Conservation (phyloP, 2,113 vertebrate genomes). For the Phalacrocorax brasilianus region DNA sequence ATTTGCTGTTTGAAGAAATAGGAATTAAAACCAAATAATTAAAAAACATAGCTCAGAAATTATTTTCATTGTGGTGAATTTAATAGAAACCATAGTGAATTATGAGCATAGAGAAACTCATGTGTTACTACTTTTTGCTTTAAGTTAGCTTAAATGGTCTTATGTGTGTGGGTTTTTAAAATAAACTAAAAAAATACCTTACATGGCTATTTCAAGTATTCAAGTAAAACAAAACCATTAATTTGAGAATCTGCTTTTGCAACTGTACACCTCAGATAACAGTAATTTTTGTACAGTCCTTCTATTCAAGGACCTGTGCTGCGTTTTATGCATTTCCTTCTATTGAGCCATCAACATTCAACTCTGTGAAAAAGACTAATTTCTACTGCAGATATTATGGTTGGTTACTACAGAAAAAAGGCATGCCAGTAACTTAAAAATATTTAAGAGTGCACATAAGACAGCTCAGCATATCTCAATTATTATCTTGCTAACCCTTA, state of each 20-base stretch:
- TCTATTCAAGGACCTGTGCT: background rate
- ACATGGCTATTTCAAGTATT: background rate
- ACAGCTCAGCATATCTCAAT: background rate
- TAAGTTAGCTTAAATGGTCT: background rate
- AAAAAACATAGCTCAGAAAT: background rate
- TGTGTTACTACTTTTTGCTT: background rate
- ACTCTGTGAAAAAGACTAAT: background rate
- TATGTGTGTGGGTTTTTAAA: background rate
- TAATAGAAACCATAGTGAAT: background rate
- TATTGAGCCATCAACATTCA: background rate
- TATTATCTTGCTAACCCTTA: background rate
- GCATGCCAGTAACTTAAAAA: background rate
- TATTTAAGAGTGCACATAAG: background rate
- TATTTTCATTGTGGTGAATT: background rate
- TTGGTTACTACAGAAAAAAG: background rate
- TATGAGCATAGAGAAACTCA: background rate
- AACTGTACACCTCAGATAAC: background rate
- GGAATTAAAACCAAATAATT: accelerated
- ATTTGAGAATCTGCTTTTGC: background rate
- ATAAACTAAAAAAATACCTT: background rate
- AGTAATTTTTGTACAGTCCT: background rate
- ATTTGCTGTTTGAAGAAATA: background rate
- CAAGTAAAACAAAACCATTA: background rate
- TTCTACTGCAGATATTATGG: background rate
- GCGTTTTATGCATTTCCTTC: background rate